Base-by-base conservation (phyloP, 2,888 invertebrate species). In the Tetheella fluctuosa region DNA sequence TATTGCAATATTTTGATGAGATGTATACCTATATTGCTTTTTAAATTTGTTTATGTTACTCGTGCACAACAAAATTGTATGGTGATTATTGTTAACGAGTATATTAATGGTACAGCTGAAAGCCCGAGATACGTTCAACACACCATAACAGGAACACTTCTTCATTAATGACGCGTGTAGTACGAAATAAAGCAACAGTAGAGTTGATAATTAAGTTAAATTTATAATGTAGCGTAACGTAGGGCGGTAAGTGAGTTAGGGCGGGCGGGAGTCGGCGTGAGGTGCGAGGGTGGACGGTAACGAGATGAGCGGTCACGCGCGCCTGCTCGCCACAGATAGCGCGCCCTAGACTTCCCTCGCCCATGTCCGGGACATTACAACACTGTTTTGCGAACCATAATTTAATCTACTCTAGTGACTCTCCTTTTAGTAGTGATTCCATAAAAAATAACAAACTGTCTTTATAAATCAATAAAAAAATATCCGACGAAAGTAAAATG, bases 241-340 rank as follows among this genome's bases (percentile, higher is more conserved):
- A 58, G 59, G 55, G 58, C 48, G 58, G 55, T 20, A 37, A 54
- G 57, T 55, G 54, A 59, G 55, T 62, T 60, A 59, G 64, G 63
- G 67, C 60, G 67, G 64, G 69, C 66, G 63, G 34, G 65, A 62
- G 58, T 67, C 67, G 65, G 59, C 64, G 62, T 17, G 61, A n/a
- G 59, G 62, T 58, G 48, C 57, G 66, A 67, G 13, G 34, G 57
- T 59, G 65, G 72, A 69, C 70, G 71, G 76, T 86, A 86, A 89
- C 80, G 83, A 89, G 88, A 90, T 90, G 90, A 85, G 83, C 82
- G 85, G 88, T 85, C 89, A 90, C 90, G 90, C 84, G 81, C 85
- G 80, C 62, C 85, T 86, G 88, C 67, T 70, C 66, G 67, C 68
- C 70, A 66, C 76, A 74, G 89, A 89, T 89, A 88, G 77, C 79